A percentile compares a stretch with the other conserved stretches of the same genome.
Evolutionary conservation across 2,797 vertebrate species (phyloP).

Genomic region (Ctenopoma multispine): DNA sequence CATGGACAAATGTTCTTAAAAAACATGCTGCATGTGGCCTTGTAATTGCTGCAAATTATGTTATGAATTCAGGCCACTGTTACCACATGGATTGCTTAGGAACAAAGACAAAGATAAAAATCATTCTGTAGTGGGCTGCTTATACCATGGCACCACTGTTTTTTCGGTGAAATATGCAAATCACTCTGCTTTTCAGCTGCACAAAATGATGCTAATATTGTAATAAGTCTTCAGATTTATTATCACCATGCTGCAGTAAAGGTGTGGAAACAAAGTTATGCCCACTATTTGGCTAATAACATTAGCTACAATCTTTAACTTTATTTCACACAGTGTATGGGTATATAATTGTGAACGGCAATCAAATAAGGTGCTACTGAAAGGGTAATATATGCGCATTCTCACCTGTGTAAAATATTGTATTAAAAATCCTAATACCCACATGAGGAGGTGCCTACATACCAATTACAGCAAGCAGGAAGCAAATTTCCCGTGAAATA

Average conservation of each 20-base stretch:
- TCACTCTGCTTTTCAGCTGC: slow-evolving; percentile 28
- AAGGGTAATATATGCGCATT: slow-evolving; percentile 86
- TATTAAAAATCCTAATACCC: slow-evolving; percentile 83
- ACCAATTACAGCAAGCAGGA: slow-evolving; percentile 86
- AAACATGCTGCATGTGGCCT: slow-evolving; percentile 43
- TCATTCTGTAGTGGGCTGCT: slow-evolving; percentile 22
- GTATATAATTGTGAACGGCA: slow-evolving; percentile 82
- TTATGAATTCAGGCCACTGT: slow-evolving; percentile 35
- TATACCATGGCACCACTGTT: slow-evolving; percentile 26
- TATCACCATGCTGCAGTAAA: slow-evolving; percentile 26
- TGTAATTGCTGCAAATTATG: slow-evolving; percentile 39
- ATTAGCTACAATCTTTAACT: slow-evolving; percentile 75
- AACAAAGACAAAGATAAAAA: slow-evolving; percentile 42
- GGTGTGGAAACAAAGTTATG: slow-evolving; percentile 44
- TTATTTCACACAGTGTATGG: slow-evolving; percentile 70
- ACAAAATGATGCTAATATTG: slow-evolving; percentile 41
- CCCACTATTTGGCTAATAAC: slow-evolving; percentile 61
- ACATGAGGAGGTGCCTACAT: slow-evolving; percentile 84
- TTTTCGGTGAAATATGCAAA: slow-evolving; percentile 36
- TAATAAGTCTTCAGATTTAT: slow-evolving; percentile 35
- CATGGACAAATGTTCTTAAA: slow-evolving; percentile 70
- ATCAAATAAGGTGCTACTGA: slow-evolving; percentile 80
- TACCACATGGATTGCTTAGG: slow-evolving; percentile 47
- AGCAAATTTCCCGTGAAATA: slow-evolving; percentile 89
- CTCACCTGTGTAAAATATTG: slow-evolving; percentile 83